phyloP scores from a whole-genome alignment of 1,140 invertebrate genomes.

The Temnothorax nylanderi region DNA sequence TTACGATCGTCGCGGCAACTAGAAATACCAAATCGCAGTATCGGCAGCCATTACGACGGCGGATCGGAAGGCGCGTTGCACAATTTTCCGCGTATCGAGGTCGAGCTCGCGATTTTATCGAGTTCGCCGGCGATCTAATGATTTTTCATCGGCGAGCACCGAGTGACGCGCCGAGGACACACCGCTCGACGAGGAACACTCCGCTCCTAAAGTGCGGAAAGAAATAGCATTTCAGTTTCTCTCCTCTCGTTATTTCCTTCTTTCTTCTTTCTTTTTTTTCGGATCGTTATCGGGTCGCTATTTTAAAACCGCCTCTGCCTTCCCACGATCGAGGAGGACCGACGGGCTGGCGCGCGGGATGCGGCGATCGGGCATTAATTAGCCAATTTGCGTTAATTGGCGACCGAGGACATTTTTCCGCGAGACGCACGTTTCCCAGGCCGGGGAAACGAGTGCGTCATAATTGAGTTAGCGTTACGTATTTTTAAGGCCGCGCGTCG shows the following conservation, averaged over 20 bases:
- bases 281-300: conserved; percentile 27
- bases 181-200: background rate
- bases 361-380: conserved; percentile 82
- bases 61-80: conserved; percentile 5
- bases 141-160: conserved; percentile 29
- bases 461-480: conserved; percentile 84
- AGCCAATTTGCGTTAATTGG: conserved; percentile 85
- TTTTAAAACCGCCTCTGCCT: conserved; percentile 34
- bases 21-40: conserved; percentile 2
- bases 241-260: background rate
- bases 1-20: background rate
- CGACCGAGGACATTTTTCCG: conserved; percentile 83
- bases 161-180: conserved; percentile 9
- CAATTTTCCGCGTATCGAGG: conserved; percentile 54
- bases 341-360: background rate
- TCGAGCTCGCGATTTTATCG: conserved; percentile 57
- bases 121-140: conserved; percentile 31
- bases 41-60: conserved; percentile 2
- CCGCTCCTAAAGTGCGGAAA: background rate
- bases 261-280: background rate
- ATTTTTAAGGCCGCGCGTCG: conserved; percentile 71
- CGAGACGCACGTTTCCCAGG: conserved; percentile 81
- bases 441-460: conserved; percentile 84
- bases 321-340: conserved; percentile 37
- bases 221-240: conserved; percentile 3